Percentiles rank a stretch among this genome's conserved stretches.
These are phyloP conservation scores for Campopleginae sp. DNA, from an alignment of 2,888 invertebrate genomes.

Conservation along the genomic window DNA sequence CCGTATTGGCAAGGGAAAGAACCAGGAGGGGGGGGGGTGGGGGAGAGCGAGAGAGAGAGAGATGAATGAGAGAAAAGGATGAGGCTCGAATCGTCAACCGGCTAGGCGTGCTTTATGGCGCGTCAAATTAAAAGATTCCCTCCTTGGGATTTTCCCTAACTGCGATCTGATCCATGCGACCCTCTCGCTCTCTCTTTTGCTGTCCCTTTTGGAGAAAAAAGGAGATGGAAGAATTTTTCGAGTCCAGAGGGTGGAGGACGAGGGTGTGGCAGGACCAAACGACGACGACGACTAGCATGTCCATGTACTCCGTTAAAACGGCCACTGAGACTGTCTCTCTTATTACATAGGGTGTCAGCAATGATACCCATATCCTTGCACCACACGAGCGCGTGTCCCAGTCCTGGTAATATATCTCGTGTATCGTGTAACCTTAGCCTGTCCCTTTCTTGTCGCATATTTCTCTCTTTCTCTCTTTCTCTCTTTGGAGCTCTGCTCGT, in stretches of 20 bases:
- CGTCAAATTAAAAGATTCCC: constrained; percentile 85
- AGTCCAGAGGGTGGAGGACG: constrained; percentile 33
- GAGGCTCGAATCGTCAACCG: constrained; percentile 58
- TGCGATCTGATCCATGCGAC: constrained; percentile 78
- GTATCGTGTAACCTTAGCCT: constrained; percentile 54
- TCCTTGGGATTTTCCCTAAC: constrained; percentile 79
- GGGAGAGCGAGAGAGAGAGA: constrained; percentile 42
- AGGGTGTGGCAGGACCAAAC: constrained; percentile 50
- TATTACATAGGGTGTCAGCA: constrained; percentile 61
- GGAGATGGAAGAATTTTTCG: constrained; percentile 18
- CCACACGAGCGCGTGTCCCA: constrained; percentile 26
- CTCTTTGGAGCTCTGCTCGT: constrained; percentile 2
- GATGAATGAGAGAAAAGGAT: constrained; percentile 8
- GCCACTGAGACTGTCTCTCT: constrained; percentile 43
- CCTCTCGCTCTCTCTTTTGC: constrained; percentile 30
- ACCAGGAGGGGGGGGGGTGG: constrained; percentile 37
- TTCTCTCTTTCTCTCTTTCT: constrained; percentile 27
- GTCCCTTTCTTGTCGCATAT: not conserved
- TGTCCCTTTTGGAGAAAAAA: not conserved
- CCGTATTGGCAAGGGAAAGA: constrained; percentile 65
- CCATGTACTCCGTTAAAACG: constrained; percentile 41
- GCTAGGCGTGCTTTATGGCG: constrained; percentile 83
- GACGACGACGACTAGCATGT: constrained; percentile 43
- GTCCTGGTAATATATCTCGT: constrained; percentile 57
- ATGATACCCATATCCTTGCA: constrained; percentile 64